phyloP scores from a whole-genome alignment of 2,113 vertebrate species.

The Penelope pileata region DNA sequence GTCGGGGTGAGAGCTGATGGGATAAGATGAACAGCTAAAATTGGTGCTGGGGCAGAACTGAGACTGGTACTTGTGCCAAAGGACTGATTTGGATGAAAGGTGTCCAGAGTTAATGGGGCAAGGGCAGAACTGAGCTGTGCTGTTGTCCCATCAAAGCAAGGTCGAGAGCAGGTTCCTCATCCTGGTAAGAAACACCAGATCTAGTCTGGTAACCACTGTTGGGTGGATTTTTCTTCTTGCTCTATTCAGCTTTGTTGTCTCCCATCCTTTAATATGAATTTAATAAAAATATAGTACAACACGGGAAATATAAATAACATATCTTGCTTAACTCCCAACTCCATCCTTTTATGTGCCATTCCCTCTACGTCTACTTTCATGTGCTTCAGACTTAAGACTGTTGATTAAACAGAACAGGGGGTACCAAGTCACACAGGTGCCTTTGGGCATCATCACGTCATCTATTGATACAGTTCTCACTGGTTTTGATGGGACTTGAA shows the following conservation, averaged over 20 bases:
- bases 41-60: not conserved
- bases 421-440: not conserved
- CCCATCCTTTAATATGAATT: not conserved
- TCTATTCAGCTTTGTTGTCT: not conserved
- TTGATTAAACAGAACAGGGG: not conserved
- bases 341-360: not conserved
- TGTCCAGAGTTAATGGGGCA: not conserved
- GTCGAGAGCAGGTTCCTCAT: not conserved
- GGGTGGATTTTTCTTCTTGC: not conserved
- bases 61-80: accelerated
- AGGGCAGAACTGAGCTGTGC: not conserved
- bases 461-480: not conserved
- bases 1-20: not conserved
- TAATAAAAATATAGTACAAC: not conserved
- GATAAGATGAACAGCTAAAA: not conserved
- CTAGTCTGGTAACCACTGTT: not conserved
- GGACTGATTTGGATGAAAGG: accelerated
- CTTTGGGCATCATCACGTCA: not conserved
- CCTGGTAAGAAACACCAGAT: not conserved
- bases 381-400: not conserved
- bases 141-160: not conserved
- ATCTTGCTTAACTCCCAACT: not conserved
- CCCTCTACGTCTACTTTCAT: not conserved
- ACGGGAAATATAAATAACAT: not conserved
- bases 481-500: not conserved